Evolutionary conservation across 23 tunicate species (phyloP), one percentile per base, ranked within the genome.

Genomic region (Halocynthia aurantium): DNA sequence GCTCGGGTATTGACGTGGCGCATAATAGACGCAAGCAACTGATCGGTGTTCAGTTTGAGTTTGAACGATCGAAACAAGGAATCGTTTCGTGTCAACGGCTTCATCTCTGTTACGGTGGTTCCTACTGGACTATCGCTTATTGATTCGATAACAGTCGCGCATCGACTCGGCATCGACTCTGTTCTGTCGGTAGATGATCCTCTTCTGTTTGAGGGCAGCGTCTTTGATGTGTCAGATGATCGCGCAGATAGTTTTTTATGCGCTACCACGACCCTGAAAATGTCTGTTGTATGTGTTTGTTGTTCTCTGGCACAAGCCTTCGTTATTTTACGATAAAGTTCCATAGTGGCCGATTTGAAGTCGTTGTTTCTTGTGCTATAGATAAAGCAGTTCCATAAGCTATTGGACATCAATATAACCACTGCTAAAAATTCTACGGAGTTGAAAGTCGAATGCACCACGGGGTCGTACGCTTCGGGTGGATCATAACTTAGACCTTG

Each of bases 331-430:
- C 76, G 56, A 10, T 52, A 50, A 8, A 74, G 62, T 13, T 68
- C 70, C 18, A 22, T 67, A 10, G 82, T 53, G 5, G 77, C 82
- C 8, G 21, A 31, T 18, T 75, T 52, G 57, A 84, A 84, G 22
- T 84, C 88, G 10, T 56, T 55, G 52, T 70, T 84, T 69, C 88
- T 54, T 22, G 69, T 77, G 68, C 82, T 84, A 58, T 84, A 84
- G 20, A 84, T 84, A 31, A 84, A 84, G 13, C 66, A 77, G 52
- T 84, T 84, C 81, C 88, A 84, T 6, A 84, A 69, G 52, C 88
- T 84, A 71, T 84, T 84, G 8, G 67, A 67, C 61, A 84, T 67
- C 13, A 84, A 54, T 1, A 84, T 40, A 6, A 84, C 10, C 7
- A 69, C 68, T 7, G 88, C 70, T 7, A 84, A 68, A 17, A 70